These are phyloP conservation scores for Apodemus agrarius DNA, from an alignment of 2,797 vertebrate species.

Conservation along the genomic window DNA sequence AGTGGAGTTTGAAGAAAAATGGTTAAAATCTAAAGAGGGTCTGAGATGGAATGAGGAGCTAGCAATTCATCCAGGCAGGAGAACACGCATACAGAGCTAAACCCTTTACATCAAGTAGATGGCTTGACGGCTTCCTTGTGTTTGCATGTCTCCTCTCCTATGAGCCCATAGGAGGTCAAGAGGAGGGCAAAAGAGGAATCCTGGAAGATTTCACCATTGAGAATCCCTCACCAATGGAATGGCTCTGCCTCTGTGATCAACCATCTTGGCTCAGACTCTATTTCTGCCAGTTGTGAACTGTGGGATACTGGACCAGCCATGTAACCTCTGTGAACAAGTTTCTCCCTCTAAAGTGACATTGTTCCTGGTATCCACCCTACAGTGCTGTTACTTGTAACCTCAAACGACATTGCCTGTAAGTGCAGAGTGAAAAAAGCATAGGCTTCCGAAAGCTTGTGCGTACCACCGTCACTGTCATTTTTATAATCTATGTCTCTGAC, in stretches of 20 bases:
- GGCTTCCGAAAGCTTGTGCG: neutral
- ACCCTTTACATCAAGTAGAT: neutral
- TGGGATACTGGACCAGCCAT: neutral
- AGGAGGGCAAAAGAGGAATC: rapidly evolving
- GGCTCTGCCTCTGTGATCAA: neutral
- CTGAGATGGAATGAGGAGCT: neutral
- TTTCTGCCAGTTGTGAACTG: neutral
- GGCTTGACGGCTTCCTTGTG: neutral
- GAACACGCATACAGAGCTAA: neutral
- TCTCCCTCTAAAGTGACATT: neutral
- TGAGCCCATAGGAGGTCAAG: neutral
- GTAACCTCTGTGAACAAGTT: neutral
- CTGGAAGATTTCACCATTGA: too few relatives aligned
- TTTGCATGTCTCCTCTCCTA: rapidly evolving
- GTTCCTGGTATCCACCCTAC: neutral
- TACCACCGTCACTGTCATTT: rapidly evolving
- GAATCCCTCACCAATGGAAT: neutral
- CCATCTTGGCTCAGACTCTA: neutral
- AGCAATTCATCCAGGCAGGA: conserved; percentile 25
- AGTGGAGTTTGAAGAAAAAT: conserved; percentile 77
- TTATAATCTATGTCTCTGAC: neutral
- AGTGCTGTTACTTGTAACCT: neutral
- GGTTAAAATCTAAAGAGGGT: conserved; percentile 75
- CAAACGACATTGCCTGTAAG: rapidly evolving
- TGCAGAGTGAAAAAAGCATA: neutral